Percentiles rank a stretch among this genome's conserved stretches.
Evolutionary conservation across 2,797 vertebrate species (phyloP).

Genomic region (Coregonus sp.): DNA sequence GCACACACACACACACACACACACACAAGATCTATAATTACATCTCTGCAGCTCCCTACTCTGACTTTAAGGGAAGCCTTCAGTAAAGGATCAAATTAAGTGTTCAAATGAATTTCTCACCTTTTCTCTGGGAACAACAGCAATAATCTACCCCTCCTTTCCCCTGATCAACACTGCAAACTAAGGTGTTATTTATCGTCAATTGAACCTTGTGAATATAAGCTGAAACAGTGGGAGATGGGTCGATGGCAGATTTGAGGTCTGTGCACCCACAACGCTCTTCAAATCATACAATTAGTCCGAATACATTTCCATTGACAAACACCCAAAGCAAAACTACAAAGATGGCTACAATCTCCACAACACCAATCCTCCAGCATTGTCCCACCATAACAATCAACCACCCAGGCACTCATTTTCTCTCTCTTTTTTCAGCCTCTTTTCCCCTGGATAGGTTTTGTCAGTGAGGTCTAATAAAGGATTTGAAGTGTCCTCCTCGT

Average conservation of each 20-base stretch:
- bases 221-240: no score
- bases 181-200: no score
- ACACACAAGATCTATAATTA: conserved; percentile 37
- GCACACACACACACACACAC: neutral
- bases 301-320: conserved; percentile 16
- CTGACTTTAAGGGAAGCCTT: conserved; percentile 16
- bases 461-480: neutral
- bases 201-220: no score
- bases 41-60: conserved; percentile 30
- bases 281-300: neutral
- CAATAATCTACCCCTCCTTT: no score
- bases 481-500: neutral
- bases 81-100: neutral
- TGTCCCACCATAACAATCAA: neutral
- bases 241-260: no score
- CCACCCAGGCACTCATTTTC: neutral
- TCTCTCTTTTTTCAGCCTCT: neutral
- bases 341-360: neutral
- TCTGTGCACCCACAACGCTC: no score
- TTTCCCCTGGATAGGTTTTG: neutral
- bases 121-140: conserved; percentile 3
- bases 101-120: neutral
- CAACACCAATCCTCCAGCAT: neutral
- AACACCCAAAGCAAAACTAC: neutral
- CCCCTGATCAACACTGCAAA: no score